phyloP scores from a whole-genome alignment of 2,888 invertebrate species.

The Cephus pygmeus region DNA sequence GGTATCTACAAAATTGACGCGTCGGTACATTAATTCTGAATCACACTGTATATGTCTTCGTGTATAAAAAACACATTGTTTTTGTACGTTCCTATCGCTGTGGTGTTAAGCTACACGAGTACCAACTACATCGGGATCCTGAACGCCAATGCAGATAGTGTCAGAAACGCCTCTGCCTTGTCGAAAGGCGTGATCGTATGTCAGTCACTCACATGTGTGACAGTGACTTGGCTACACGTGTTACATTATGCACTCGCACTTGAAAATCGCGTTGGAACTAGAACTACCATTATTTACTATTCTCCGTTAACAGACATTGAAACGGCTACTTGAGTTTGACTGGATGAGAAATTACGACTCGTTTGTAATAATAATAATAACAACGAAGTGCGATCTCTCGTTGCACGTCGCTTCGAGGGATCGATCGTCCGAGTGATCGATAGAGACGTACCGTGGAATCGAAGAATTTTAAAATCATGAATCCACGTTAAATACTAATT shows the following conservation, averaged over 20 bases:
- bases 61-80: not conserved
- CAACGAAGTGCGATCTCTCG: not conserved
- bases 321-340: not conserved
- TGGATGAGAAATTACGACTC: not conserved
- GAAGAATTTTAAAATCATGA: not conserved
- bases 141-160: not conserved
- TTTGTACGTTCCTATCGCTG: not conserved
- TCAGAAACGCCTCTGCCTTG: conserved; percentile 13
- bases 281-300: conserved; percentile 8
- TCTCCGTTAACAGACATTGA: not conserved
- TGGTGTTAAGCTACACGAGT: not conserved
- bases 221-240: conserved; percentile 22
- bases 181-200: conserved; percentile 27
- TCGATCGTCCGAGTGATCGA: not conserved
- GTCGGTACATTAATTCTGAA: too few relatives aligned
- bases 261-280: conserved; percentile 12
- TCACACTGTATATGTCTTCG: not conserved
- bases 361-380: not conserved
- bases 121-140: not conserved
- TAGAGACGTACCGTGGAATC: not conserved
- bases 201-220: conserved; percentile 26
- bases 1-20: too few relatives aligned
- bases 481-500: not conserved
- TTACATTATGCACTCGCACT: conserved; percentile 20
- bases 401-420: not conserved